Evolutionary conservation across 2,888 invertebrate species (phyloP).

Genomic region (Rhagium mordax): DNA sequence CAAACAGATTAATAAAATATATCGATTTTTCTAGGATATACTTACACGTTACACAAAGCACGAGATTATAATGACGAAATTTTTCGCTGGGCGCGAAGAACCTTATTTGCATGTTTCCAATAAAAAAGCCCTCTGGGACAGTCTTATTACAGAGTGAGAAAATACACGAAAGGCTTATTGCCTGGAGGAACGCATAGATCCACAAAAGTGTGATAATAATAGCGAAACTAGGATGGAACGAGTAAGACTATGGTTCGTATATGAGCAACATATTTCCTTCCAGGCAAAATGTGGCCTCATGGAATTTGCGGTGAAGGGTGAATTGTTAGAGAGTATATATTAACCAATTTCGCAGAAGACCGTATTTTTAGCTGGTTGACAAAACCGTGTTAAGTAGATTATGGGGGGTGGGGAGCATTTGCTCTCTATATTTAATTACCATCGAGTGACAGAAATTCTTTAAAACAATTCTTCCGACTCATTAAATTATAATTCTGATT

Average conservation of each 20-base stretch:
- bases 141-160: not conserved
- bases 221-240: not conserved
- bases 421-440: not conserved
- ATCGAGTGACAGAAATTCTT: too few species aligned
- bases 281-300: constrained; percentile 10
- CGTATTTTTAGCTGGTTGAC: constrained; percentile 7
- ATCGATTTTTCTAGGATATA: not conserved
- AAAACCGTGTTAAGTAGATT: not conserved
- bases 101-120: not conserved
- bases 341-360: constrained; percentile 2
- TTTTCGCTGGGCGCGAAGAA: not conserved
- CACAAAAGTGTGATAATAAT: not conserved
- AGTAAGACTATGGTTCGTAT: constrained; percentile 1
- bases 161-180: not conserved
- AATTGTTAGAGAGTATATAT: constrained; percentile 23
- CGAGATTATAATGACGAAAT: not conserved
- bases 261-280: constrained; percentile 17
- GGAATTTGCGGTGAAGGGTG: constrained; percentile 21
- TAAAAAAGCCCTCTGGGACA: not conserved
- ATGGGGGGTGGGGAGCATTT: not conserved
- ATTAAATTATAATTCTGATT: too few species aligned
- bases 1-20: too few species aligned
- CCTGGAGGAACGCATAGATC: not conserved
- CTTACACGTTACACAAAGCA: not conserved
- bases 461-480: too few species aligned